Evolutionary conservation across 2,113 vertebrate genomes (phyloP).

Genomic region (Hassar affinis): DNA sequence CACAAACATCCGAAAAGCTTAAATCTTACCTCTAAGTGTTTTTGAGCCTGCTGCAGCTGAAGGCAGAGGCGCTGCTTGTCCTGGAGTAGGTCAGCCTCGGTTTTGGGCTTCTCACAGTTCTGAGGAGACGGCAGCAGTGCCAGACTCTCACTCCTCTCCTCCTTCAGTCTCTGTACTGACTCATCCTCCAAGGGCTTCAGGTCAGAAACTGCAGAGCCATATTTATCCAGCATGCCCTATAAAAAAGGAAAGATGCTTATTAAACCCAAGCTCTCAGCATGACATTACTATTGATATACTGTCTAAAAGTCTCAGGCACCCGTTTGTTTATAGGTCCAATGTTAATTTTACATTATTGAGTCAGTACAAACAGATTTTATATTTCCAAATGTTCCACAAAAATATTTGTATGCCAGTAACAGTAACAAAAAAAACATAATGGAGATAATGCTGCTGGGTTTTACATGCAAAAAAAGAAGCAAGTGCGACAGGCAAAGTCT

Average conservation of each 20-base stretch:
- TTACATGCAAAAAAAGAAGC: too few relatives aligned
- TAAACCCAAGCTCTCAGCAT: background rate
- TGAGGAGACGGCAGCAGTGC: conserved; percentile 55
- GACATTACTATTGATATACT: background rate
- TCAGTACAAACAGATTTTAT: too few relatives aligned
- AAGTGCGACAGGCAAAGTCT: too few relatives aligned
- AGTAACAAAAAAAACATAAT: too few relatives aligned
- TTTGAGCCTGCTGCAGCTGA: conserved; percentile 53
- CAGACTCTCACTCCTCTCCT: conserved; percentile 56
- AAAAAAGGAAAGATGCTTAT: background rate
- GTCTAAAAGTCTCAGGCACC: too few relatives aligned
- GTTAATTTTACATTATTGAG: too few relatives aligned
- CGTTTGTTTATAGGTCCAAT: too few relatives aligned
- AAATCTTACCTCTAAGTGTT: conserved; percentile 53
- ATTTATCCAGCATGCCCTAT: conserved; percentile 47
- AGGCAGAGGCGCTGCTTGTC: conserved; percentile 55
- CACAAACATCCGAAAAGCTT: too few relatives aligned
- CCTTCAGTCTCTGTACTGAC: conserved; percentile 40
- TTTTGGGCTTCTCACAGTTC: conserved; percentile 43
- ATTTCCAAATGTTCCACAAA: too few relatives aligned
- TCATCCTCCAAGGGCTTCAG: background rate
- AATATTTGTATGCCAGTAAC: too few relatives aligned
- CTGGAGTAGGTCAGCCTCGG: conserved; percentile 51
- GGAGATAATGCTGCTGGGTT: too few relatives aligned
- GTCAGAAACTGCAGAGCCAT: background rate